Percentiles rank a stretch among this genome's conserved stretches.
phyloP scores from a whole-genome alignment of 2,113 vertebrate genomes.

The Syrmaticus mikado region DNA sequence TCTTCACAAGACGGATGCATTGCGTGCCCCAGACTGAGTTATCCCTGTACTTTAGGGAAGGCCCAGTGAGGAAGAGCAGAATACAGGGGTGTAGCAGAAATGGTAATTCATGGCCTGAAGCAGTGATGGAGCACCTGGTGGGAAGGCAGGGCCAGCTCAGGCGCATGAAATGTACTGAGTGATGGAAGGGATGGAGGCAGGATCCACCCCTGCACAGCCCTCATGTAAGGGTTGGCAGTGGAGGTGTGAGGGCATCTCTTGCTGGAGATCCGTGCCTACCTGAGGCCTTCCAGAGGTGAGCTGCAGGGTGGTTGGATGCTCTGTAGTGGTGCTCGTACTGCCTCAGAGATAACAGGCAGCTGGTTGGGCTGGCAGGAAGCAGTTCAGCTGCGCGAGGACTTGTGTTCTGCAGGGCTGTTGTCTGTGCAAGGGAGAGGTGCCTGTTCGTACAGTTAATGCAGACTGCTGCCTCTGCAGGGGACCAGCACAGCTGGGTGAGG shows the following conservation, averaged over 20 bases:
- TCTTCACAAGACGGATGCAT: neutral
- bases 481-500: neutral
- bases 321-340: accelerated
- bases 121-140: no score
- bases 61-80: no score
- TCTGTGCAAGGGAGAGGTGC: neutral
- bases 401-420: neutral
- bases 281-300: no score
- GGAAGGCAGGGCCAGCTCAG: no score
- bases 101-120: no score
- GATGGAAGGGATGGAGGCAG: no score
- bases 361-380: neutral
- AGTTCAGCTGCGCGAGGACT: accelerated
- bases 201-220: no score
- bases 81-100: no score
- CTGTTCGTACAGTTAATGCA: neutral
- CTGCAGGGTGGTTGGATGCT: neutral
- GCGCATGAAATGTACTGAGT: no score
- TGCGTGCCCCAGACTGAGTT: neutral
- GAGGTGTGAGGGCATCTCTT: no score
- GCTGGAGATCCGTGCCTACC: no score
- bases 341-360: accelerated
- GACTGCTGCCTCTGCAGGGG: neutral
- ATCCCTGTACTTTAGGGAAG: neutral
- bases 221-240: no score